Conservation (phyloP, 2,113 vertebrate species). For the Saguinus midas region DNA sequence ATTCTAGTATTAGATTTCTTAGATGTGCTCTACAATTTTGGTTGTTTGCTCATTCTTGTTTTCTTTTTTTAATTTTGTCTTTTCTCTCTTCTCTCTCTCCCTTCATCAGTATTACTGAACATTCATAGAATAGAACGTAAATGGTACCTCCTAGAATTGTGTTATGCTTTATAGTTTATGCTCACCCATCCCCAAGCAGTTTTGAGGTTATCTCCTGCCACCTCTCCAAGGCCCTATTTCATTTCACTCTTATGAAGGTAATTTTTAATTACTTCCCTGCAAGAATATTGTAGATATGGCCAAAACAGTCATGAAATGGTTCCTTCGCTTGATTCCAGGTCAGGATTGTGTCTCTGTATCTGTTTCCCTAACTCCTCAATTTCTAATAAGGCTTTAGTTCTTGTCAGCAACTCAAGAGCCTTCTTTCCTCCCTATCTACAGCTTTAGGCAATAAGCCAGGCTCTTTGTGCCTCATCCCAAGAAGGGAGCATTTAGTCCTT, state of each 20-base stretch:
- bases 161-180: neutral
- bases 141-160: neutral
- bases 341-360: neutral
- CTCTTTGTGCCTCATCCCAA: neutral
- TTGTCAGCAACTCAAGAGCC: neutral
- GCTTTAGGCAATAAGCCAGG: neutral
- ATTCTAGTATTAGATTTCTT: constrained; percentile 5
- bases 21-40: neutral
- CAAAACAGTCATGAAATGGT: neutral
- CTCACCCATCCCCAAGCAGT: neutral
- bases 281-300: neutral
- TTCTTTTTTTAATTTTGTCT: neutral
- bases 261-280: neutral
- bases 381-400: neutral
- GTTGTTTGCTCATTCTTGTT: neutral
- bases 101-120: neutral
- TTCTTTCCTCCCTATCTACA: neutral
- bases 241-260: neutral
- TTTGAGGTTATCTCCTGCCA: neutral
- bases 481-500: neutral
- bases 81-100: neutral
- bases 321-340: neutral
- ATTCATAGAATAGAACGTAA: neutral
- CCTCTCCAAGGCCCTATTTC: neutral
- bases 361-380: neutral